Conservation (phyloP, 2,797 vertebrate species). For the Anguilla anguilla region DNA sequence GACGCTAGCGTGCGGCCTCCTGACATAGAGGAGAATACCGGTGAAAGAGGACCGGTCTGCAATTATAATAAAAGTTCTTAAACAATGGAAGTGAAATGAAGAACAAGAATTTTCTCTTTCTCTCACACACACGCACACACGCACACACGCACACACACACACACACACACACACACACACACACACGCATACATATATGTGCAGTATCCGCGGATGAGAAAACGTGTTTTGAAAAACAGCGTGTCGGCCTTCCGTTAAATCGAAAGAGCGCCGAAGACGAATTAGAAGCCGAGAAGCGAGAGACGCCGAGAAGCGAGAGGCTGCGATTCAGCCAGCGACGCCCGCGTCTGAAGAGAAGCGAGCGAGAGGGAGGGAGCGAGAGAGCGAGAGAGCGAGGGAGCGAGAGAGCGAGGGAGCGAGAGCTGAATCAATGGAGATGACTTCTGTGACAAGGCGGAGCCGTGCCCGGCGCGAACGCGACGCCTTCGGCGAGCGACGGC, state of each 20-base stretch:
- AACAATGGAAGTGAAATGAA: not conserved
- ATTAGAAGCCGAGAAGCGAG: not conserved
- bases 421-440: not conserved
- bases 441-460: slow-evolving; percentile 2
- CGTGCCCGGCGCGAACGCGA: not conserved
- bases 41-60: not conserved
- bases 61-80: not conserved
- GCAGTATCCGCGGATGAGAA: not conserved
- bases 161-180: not conserved
- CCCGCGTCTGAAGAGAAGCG: not conserved
- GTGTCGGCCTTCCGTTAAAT: not conserved
- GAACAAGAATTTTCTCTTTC: not conserved
- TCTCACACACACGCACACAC: not conserved
- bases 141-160: not conserved
- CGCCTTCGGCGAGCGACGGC: not conserved
- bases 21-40: not conserved
- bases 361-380: not conserved
- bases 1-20: not conserved
- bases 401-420: too few relatives aligned
- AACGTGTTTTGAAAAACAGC: not conserved
- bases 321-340: not conserved
- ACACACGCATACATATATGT: not conserved
- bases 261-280: not conserved
- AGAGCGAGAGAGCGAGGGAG: not conserved
- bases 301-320: not conserved